phyloP scores from a whole-genome alignment of 2,888 invertebrate genomes.

The Prostheceraeus crozeri region DNA sequence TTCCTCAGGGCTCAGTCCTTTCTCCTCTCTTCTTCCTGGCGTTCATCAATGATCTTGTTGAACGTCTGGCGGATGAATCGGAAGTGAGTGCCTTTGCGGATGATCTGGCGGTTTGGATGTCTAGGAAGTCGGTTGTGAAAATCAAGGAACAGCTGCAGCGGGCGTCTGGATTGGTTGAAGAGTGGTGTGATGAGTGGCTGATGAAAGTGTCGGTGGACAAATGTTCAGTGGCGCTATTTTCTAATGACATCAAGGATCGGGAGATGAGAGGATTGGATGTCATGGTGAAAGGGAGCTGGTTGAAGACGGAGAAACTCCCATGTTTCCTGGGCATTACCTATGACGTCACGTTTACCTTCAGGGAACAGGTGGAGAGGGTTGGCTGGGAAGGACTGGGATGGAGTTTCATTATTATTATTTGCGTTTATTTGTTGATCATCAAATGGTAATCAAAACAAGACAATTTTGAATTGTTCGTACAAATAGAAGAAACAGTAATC shows the following conservation, averaged over 20 bases:
- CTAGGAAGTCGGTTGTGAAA: neutral
- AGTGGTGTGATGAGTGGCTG: neutral
- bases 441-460: too few relatives aligned
- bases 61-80: neutral
- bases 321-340: neutral
- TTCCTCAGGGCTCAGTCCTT: too few relatives aligned
- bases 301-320: slow-evolving; percentile 1
- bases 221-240: slow-evolving; percentile 6
- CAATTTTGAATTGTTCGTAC: too few relatives aligned
- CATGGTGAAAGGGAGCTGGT: neutral
- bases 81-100: neutral
- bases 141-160: neutral
- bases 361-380: neutral
- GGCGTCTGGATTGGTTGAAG: neutral
- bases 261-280: slow-evolving; percentile 1
- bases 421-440: too few relatives aligned
- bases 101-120: slow-evolving; percentile 4
- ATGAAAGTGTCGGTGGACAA: neutral
- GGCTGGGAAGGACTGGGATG: too few relatives aligned
- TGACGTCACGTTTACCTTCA: neutral
- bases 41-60: slow-evolving; percentile 6
- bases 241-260: neutral
- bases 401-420: too few relatives aligned
- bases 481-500: too few relatives aligned
- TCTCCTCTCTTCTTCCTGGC: too few relatives aligned